A percentile compares a stretch with the other conserved stretches of the same genome.
Evolutionary conservation across 2,797 vertebrate species (phyloP).

Genomic region (Neosilurus hyrtlii): DNA sequence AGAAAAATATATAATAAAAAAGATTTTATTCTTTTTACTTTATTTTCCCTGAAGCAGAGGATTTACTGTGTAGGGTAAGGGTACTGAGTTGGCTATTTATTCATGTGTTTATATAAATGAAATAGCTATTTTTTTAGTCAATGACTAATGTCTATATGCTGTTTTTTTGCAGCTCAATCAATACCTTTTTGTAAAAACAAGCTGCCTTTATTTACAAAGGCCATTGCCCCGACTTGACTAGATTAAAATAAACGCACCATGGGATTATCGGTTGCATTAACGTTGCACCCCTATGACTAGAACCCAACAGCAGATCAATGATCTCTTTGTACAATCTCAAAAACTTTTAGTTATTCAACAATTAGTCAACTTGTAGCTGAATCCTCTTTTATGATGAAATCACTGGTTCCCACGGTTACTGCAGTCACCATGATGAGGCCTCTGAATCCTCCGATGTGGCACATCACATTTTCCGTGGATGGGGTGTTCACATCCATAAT

Average conservation of each 20-base stretch:
- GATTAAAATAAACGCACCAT: background rate
- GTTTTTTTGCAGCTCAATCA: conserved; percentile 91
- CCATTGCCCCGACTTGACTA: conserved; percentile 68
- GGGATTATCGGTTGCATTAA: conserved; percentile 8
- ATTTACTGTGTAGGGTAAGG: conserved; percentile 64
- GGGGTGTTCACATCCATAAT: conserved; percentile 36
- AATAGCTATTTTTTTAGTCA: conserved; percentile 96
- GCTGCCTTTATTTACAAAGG: conserved; percentile 98
- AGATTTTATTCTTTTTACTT: conserved; percentile 62
- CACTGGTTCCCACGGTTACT: background rate
- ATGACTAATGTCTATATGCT: conserved; percentile 97
- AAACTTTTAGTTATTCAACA: too few species aligned
- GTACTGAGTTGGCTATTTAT: conserved; percentile 89
- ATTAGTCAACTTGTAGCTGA: background rate
- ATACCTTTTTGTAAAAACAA: conserved; percentile 89
- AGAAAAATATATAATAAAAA: conserved; percentile 52
- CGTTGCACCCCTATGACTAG: background rate
- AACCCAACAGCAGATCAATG: background rate
- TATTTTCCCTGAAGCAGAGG: conserved; percentile 69
- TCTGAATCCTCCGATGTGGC: background rate
- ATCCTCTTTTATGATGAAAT: background rate
- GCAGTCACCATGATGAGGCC: background rate
- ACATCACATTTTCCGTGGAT: conserved; percentile 34
- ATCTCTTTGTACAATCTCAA: background rate
- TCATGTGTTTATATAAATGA: conserved; percentile 86